Conservation (phyloP, 2,113 vertebrate genomes). For the Eretmochelys imbricata region DNA sequence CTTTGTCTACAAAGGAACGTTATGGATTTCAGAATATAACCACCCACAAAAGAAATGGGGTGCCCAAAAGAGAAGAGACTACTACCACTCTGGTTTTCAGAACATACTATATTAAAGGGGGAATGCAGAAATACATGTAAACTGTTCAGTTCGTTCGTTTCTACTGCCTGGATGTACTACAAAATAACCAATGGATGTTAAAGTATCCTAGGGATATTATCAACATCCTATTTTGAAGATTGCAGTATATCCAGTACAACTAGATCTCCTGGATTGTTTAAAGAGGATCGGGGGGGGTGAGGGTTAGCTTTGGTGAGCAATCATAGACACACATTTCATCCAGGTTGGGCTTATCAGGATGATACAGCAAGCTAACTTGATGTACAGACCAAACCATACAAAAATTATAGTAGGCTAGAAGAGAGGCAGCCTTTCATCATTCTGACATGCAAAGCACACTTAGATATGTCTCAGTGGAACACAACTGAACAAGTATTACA, state of each 20-base stretch:
- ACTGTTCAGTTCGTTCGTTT: background rate
- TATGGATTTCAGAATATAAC: background rate
- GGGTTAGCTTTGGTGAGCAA: background rate
- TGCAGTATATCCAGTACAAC: background rate
- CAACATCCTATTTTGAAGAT: background rate
- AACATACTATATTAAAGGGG: background rate
- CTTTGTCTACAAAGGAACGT: slow-evolving; percentile 79
- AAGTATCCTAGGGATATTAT: background rate
- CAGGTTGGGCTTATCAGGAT: background rate
- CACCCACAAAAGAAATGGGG: background rate
- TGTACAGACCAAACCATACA: slow-evolving; percentile 1
- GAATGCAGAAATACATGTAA: background rate
- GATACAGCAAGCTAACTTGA: background rate
- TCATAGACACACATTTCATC: background rate
- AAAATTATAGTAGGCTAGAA: background rate
- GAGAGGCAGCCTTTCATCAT: background rate
- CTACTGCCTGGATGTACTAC: background rate
- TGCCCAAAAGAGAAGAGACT: background rate
- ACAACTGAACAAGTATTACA: background rate
- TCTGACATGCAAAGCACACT: background rate
- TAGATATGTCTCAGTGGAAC: background rate
- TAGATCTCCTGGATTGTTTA: background rate
- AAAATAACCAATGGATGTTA: background rate
- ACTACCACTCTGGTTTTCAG: background rate
- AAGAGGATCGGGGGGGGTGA: background rate